Evolutionary conservation across 2,888 invertebrate genomes (phyloP).

Genomic region (Parnassius mnemosyne): DNA sequence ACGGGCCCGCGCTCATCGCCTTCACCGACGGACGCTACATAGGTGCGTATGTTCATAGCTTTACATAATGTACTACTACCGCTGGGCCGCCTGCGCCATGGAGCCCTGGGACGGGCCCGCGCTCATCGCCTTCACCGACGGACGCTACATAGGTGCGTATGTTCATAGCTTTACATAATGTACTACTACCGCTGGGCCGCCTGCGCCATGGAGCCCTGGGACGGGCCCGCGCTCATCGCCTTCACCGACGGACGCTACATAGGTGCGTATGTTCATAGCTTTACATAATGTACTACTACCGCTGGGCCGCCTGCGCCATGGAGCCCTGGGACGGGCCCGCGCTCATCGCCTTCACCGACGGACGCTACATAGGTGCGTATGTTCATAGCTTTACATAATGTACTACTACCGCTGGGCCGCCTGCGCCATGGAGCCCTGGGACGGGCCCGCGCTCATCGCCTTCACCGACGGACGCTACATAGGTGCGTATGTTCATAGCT

Average conservation of each 20-base stretch:
- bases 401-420: conserved; percentile 99
- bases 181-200: conserved; percentile 99
- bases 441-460: conserved; percentile 97
- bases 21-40: conserved; percentile 99
- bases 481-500: conserved; percentile 69
- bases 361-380: conserved; percentile 91
- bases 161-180: not conserved
- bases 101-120: conserved; percentile 99
- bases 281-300: conserved; percentile 97
- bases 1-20: conserved; percentile 97
- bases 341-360: conserved; percentile 97
- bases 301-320: conserved; percentile 98
- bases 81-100: conserved; percentile 98
- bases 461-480: conserved; percentile 99
- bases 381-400: not conserved
- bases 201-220: conserved; percentile 99
- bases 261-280: conserved; percentile 69
- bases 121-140: conserved; percentile 97
- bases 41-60: conserved; percentile 69
- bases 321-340: conserved; percentile 99
- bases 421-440: conserved; percentile 99
- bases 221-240: conserved; percentile 97
- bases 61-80: conserved; percentile 97
- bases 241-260: conserved; percentile 99
- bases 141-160: conserved; percentile 91